Conservation (phyloP, 2,888 invertebrate species). For the Caenorhabditis panamensis region DNA sequence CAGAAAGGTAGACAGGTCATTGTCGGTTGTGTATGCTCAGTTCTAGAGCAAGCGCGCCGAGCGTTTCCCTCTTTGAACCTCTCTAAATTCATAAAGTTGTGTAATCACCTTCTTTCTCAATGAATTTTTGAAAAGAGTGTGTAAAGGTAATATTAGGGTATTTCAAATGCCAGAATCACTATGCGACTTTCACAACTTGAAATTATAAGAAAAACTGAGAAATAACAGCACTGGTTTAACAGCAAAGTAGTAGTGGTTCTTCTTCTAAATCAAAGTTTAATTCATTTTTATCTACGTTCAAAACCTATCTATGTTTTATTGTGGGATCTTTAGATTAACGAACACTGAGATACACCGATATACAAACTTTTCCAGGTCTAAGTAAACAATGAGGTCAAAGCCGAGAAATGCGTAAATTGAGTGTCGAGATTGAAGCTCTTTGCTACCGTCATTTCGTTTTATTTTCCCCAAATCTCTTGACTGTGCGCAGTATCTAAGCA, state of each 20-base stretch:
- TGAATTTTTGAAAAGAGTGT: constrained; percentile 11
- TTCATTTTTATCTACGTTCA: too few relatives aligned
- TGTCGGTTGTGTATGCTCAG: constrained; percentile 47
- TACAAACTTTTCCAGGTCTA: too few relatives aligned
- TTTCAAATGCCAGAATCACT: not conserved
- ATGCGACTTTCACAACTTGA: too few relatives aligned
- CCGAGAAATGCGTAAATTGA: not conserved
- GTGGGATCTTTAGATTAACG: too few relatives aligned
- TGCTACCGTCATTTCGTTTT: constrained; percentile 16
- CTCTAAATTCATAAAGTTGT: constrained; percentile 54
- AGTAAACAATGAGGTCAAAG: constrained; percentile 8
- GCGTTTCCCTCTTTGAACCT: constrained; percentile 38
- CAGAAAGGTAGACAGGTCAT: constrained; percentile 50
- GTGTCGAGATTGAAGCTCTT: constrained; percentile 30
- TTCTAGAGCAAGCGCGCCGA: constrained; percentile 5
- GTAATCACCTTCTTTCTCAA: constrained; percentile 50
- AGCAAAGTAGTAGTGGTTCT: too few relatives aligned
- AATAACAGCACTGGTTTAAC: too few relatives aligned
- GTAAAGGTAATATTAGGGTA: not conserved
- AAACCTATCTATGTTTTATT: too few relatives aligned
- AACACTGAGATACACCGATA: too few relatives aligned
- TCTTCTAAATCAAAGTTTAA: too few relatives aligned
- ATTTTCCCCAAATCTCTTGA: constrained; percentile 14
- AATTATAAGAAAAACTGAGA: too few relatives aligned
- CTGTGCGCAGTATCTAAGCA: constrained; percentile 7